Evolutionary conservation across 2,113 vertebrate species (phyloP), one percentile per base, ranked within the genome.

Genomic region (Tympanuchus pallidicinctus): DNA sequence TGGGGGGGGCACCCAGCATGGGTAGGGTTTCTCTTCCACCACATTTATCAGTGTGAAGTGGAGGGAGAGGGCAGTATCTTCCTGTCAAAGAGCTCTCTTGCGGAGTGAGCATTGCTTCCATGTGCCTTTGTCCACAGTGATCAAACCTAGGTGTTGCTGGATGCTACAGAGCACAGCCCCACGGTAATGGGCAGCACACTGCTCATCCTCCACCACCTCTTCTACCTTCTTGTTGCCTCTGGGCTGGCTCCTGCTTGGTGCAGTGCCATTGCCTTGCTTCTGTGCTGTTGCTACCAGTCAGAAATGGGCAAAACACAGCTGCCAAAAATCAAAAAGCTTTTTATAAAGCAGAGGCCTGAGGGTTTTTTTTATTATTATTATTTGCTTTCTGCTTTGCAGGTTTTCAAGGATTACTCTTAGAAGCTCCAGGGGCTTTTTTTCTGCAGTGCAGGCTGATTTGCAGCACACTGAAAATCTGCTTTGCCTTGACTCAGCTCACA

Each of bases 381-480:
- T 12, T n/a, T 76, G 42, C 36, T 36, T 30, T 47, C 47, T 57
- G 38, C 8, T 76, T 73, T 80, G 36, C 45, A 59, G 54, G 38
- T 69, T 92, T 71, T 88, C 3, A 0, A 48, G 85, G 47, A 52
- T 89, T 81, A 72, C 2, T 2, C 6, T n/a, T 17, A 17, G 64
- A 61, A 91, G 61, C 19, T 85, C n/a, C 34, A 20, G 60, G 43
- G 56, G n/a, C 34, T 78, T 78, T 92, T 61, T 48, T 88, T 60
- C 52, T 82, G 72, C 27, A 36, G 34, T 2, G 4, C 50, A 60
- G 34, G 14, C 56, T 67, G 6, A 72, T 88, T 92, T 87, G 54
- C 47, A 59, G 66, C 56, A 86, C 50, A 43, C 22, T 47, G 71
- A 74, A 88, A 95, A 91, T 80, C 76, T 86, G 21, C 75, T 94